Conservation (phyloP, 1,140 invertebrate species). For the Yoshiicerus persimilis region DNA sequence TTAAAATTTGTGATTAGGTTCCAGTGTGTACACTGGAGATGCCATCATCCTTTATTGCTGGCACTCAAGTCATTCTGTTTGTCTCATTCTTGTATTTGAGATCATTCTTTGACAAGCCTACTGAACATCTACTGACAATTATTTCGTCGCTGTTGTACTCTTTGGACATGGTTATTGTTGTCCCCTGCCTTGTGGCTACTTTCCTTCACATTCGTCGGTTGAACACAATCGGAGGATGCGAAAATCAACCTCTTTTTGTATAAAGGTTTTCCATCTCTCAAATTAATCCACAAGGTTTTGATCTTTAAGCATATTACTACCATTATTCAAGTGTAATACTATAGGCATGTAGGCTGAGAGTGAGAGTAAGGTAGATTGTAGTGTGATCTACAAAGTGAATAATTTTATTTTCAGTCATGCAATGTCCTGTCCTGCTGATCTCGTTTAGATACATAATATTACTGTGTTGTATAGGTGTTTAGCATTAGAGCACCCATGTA, state of each 20-base stretch:
- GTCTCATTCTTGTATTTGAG: neutral
- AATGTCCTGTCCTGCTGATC: neutral
- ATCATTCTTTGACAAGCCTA: neutral
- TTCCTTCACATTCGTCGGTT: neutral
- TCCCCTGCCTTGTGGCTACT: neutral
- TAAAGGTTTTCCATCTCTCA: neutral
- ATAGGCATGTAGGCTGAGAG: neutral
- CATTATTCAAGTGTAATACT: neutral
- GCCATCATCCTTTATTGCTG: neutral
- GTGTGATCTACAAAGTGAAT: neutral
- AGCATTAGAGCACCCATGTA: neutral
- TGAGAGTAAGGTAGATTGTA: neutral
- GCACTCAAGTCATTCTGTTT: neutral
- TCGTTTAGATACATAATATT: neutral
- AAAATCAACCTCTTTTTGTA: neutral
- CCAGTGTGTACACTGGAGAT: neutral
- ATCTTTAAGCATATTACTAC: neutral
- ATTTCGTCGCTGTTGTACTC: neutral
- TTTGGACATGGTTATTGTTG: neutral
- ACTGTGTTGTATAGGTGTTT: too few relatives aligned
- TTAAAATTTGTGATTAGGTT: neutral
- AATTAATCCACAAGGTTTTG: neutral
- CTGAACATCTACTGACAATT: neutral
- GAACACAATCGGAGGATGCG: neutral
- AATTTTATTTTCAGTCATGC: neutral